A percentile compares a stretch with the other conserved stretches of the same genome.
Conservation (phyloP, 2,113 vertebrate genomes). For the Myotis davidii region DNA sequence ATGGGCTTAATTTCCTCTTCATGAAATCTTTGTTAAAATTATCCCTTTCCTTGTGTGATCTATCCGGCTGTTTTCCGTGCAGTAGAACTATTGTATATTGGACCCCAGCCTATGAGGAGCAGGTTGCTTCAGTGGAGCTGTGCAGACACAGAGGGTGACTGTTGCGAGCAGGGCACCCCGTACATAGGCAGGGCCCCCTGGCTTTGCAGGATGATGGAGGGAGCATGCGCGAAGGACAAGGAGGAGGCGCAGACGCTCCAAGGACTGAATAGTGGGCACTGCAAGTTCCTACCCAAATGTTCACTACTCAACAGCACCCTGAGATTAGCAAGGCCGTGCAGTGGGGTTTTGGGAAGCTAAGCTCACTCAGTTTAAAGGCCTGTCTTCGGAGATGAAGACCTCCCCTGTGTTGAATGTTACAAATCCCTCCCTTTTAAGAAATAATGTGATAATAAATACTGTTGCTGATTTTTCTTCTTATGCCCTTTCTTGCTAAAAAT, state of each 20-base stretch:
- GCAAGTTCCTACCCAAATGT: not conserved
- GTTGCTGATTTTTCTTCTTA: not conserved
- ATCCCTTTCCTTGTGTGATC: not conserved
- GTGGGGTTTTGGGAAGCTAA: not conserved
- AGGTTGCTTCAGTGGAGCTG: not conserved
- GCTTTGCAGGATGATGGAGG: not conserved
- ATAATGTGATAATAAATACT: not conserved
- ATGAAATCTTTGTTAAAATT: slow-evolving; percentile 3
- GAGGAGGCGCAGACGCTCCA: not conserved
- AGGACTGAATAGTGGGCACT: not conserved
- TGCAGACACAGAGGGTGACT: not conserved
- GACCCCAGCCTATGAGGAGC: not conserved
- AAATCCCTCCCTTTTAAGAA: not conserved
- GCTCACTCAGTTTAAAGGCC: not conserved
- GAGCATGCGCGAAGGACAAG: not conserved
- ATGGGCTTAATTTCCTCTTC: not conserved
- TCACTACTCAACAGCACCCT: not conserved
- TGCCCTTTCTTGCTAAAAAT: not conserved
- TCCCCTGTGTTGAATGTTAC: not conserved
- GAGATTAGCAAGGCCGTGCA: not conserved
- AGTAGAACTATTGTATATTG: not conserved
- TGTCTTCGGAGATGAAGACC: not conserved
- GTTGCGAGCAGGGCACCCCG: not conserved
- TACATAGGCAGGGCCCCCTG: accelerated
- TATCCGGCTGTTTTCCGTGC: not conserved